Base-by-base conservation (phyloP, 2,888 invertebrate genomes). In the Ornithoptera priamus region DNA sequence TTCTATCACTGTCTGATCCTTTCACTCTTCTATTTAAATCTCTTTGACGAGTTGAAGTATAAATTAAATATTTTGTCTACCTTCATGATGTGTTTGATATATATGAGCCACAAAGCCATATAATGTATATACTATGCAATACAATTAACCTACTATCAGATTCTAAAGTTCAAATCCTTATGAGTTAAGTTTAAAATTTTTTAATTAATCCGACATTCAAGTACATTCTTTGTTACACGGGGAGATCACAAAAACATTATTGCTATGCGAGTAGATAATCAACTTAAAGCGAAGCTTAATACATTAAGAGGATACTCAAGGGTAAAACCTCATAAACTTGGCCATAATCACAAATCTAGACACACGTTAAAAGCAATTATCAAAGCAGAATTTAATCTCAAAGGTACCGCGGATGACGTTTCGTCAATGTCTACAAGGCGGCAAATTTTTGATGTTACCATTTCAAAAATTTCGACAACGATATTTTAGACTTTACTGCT, bases 361-460 rank as follows among this genome's bases (percentile, higher is more conserved):
- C 81, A 73, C 73, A 77, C 79, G 87, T 88, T 88, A 85, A 84
- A 84, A 77, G 82, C 82, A 86, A 88, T 89, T 88, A 89, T 89
- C 85, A 87, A 90, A 86, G 77, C 79, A 80, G 81, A 83, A 80
- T 85, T 85, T 90, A 89, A 89, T 89, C 88, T 88, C 87, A 90
- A 91, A 91, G 88, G 82, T 78, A 82, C 89, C 89, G 90, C 85
- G 76, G 75, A 77, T 80, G 80, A 83, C 81, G 81, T 88, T 87
- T 86, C 86, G 85, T 85, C 87, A 88, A 81, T 85, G 82, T 86
- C 85, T 82, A 82, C 83, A 78, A 76, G 78, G 80, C 76, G 72
- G 77, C 83, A 81, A 80, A 79, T 73, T 78, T 75, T 73, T 62
- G 73, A 72, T 67, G 71, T 62, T 72, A 57, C 70, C 24, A 62